A percentile compares a stretch with the other conserved stretches of the same genome.
Evolutionary conservation across 2,113 vertebrate species (phyloP).

Genomic region (Crotalus helleri): DNA sequence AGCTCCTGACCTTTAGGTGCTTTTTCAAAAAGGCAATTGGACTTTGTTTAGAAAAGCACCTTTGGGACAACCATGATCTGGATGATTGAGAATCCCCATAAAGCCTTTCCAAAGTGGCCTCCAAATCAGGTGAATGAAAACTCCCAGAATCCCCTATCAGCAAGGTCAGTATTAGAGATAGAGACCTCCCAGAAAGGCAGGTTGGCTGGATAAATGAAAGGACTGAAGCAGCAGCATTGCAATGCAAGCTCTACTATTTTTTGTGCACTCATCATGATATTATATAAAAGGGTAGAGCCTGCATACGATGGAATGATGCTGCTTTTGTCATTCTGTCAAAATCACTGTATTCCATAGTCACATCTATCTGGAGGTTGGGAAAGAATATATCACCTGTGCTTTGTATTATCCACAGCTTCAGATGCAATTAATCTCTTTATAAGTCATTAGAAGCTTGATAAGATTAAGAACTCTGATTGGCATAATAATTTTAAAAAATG

Average conservation of each 20-base stretch:
- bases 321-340: not conserved
- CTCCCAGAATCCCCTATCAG: not conserved
- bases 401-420: not conserved
- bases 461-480: not conserved
- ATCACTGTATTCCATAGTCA: not conserved
- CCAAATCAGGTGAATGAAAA: not conserved
- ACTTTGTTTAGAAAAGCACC: not conserved
- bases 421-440: not conserved
- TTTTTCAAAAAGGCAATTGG: not conserved
- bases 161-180: not conserved
- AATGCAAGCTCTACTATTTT: not conserved
- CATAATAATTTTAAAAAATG: not conserved
- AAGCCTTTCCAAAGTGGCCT: not conserved
- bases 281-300: not conserved
- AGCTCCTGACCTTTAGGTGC: not conserved
- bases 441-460: not conserved
- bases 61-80: not conserved
- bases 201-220: not conserved
- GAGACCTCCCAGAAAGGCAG: not conserved
- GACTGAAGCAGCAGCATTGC: not conserved
- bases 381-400: not conserved
- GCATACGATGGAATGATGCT: not conserved
- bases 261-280: not conserved
- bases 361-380: not conserved
- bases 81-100: not conserved